phyloP scores from a whole-genome alignment of 2,113 vertebrate genomes.

The Leptocoma aspasia region DNA sequence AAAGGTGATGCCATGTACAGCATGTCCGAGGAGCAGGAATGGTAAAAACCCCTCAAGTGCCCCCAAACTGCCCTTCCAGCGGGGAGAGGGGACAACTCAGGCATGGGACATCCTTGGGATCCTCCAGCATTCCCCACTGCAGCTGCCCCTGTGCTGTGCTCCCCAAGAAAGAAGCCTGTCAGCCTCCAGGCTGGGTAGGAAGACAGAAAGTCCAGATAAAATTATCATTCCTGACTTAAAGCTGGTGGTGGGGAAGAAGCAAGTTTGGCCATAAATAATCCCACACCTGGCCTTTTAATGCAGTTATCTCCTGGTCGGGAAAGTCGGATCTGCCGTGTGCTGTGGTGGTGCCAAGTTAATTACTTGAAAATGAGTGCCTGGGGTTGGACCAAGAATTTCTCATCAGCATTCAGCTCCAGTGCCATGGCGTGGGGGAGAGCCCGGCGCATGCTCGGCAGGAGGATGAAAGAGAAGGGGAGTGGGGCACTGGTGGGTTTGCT shows the following conservation, averaged over 20 bases:
- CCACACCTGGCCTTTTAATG: slow-evolving; percentile 63
- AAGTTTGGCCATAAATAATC: slow-evolving; percentile 55
- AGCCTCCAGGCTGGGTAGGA: background rate
- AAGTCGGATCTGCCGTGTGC: slow-evolving; percentile 40
- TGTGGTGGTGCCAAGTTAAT: slow-evolving; percentile 64
- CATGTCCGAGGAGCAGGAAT: background rate
- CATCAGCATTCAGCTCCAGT: slow-evolving; percentile 62
- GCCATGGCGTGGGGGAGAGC: background rate
- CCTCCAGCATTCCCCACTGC: background rate
- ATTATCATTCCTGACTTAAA: background rate
- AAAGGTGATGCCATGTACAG: background rate
- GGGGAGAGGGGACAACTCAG: background rate
- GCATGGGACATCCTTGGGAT: rapidly evolving
- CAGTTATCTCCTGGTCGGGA: slow-evolving; percentile 49
- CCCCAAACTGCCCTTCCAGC: background rate
- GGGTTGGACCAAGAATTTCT: slow-evolving; percentile 62
- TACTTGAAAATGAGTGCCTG: slow-evolving; percentile 67
- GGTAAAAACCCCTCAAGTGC: background rate
- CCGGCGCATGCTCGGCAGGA: background rate
- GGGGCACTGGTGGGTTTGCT: background rate
- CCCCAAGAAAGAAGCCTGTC: background rate
- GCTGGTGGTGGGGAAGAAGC: background rate
- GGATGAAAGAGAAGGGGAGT: background rate
- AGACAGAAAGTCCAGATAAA: background rate
- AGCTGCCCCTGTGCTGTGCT: background rate